Evolutionary conservation across 2,888 invertebrate genomes (phyloP), one percentile per base, ranked within the genome.

Genomic region (Sabatieria punctata): DNA sequence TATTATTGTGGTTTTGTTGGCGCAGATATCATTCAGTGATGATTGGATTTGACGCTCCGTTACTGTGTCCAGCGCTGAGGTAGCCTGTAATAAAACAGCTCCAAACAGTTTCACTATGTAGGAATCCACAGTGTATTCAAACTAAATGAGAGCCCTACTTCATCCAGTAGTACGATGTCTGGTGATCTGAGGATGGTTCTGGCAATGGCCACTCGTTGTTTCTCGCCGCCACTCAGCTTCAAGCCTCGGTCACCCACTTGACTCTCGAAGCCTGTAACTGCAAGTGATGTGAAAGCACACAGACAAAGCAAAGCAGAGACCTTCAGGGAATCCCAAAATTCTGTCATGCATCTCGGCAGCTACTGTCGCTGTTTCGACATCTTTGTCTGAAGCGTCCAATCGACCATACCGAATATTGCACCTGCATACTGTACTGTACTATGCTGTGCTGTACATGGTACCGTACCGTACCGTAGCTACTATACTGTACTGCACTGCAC

Each of bases 351-450:
- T 91, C 60, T 93, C 91, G 0, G 93, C 93, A 54, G 80, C 79
- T 59, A 78, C 78, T 0, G 93, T 88, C 11, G 93, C 88, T 26
- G 80, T 76, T 54, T 85, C 80, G 1, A 95, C 76, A 57, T 89
- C 88, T 2, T 78, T 78, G 18, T 83, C 77, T 0, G 75, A 68
- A 0, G 91, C 82, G 15, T 75, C 74, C 37, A 84, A 72, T 53
- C 79, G 75, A 1, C 93, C 93, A 65, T 95, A 95, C 55, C 82
- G 80, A 53, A 95, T 91, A 65, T 95, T 95, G 64, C 86, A 91
- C 55, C 80, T 80, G 60, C 27, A 64, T n/a, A n/a, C n/a, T n/a
- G n/a, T n/a, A n/a, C n/a, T n/a, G n/a, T n/a, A n/a, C n/a, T n/a
- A n/a, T n/a, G n/a, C n/a, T n/a, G n/a, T n/a, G n/a, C n/a, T n/a